Evolutionary conservation across 1,140 invertebrate genomes (phyloP).

Genomic region (Drosophila subpulchrella): DNA sequence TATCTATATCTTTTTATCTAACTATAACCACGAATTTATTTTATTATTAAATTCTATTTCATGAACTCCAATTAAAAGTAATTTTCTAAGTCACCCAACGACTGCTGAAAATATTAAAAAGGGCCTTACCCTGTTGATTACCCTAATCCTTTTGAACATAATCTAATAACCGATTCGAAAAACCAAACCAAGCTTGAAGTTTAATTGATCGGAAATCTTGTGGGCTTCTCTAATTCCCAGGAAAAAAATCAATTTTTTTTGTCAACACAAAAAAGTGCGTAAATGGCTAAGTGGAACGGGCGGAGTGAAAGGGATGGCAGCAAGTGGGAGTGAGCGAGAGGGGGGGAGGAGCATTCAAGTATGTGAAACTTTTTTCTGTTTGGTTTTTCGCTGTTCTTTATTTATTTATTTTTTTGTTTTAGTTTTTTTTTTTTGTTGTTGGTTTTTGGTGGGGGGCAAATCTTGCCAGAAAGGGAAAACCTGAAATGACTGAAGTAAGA

Average conservation of each 20-base stretch:
- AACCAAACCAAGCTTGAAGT: constrained; percentile 39
- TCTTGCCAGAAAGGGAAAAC: constrained; percentile 80
- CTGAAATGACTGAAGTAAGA: constrained; percentile 65
- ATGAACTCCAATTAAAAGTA: neutral
- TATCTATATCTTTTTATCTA: no score
- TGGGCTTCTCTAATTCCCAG: constrained; percentile 28
- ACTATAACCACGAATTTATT: no score
- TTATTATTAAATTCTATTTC: neutral
- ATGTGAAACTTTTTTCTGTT: constrained; percentile 43
- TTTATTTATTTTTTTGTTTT: constrained; percentile 29
- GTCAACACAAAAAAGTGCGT: constrained; percentile 34
- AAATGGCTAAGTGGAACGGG: constrained; percentile 30
- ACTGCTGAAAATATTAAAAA: neutral
- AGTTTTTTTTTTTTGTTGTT: constrained; percentile 6
- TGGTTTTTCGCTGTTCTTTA: constrained; percentile 23
- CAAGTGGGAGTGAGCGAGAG: constrained; percentile 23
- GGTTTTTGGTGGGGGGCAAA: constrained; percentile 25
- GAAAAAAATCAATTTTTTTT: constrained; percentile 5
- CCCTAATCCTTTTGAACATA: constrained; percentile 9
- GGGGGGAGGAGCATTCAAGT: constrained; percentile 28
- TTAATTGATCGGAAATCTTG: constrained; percentile 41
- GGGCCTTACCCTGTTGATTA: neutral
- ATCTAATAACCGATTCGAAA: constrained; percentile 28
- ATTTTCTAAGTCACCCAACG: no score
- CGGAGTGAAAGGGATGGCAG: constrained; percentile 12